Conservation (phyloP, 35 echinoderm and acorn worm species). For the Diadema setosum region DNA sequence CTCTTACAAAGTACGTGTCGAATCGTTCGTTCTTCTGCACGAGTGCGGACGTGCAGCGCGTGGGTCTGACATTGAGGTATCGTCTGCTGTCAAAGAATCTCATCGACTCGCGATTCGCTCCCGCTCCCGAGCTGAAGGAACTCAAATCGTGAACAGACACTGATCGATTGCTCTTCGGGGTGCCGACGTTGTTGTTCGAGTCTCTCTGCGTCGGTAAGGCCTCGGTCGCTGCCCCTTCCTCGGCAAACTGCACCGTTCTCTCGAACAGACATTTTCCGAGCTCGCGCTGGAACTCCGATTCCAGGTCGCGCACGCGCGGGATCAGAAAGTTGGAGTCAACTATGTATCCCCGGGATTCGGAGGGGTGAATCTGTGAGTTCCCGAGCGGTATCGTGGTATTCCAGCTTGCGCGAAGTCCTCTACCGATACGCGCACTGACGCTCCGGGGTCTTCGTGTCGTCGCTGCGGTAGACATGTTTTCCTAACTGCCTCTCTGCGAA, state of each 20-base stretch:
- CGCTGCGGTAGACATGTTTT: neutral
- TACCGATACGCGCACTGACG: neutral
- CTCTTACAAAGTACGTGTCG: constrained; percentile 28
- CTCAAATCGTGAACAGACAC: constrained; percentile 5
- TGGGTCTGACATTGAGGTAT: constrained; percentile 20
- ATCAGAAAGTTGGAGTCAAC: constrained; percentile 3
- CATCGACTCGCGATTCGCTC: neutral
- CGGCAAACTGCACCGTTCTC: neutral
- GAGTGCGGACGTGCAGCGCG: constrained; percentile 14
- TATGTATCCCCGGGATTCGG: neutral
- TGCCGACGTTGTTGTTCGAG: neutral
- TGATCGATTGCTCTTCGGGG: neutral
- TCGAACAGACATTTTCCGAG: constrained; percentile 40
- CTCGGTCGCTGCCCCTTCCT: neutral
- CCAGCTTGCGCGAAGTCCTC: neutral
- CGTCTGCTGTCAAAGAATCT: constrained; percentile 15
- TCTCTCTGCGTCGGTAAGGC: neutral
- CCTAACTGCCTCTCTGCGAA: too few relatives aligned
- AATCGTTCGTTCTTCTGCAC: constrained; percentile 29
- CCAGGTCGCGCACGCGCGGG: constrained; percentile 6
- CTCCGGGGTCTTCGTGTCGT: neutral
- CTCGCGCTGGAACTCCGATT: constrained; percentile 33
- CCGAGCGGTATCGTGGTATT: neutral
- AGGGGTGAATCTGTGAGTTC: neutral
- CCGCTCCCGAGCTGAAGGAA: neutral